Evolutionary conservation across 2,888 invertebrate species (phyloP).

Genomic region (Drosophila anomelani): DNA sequence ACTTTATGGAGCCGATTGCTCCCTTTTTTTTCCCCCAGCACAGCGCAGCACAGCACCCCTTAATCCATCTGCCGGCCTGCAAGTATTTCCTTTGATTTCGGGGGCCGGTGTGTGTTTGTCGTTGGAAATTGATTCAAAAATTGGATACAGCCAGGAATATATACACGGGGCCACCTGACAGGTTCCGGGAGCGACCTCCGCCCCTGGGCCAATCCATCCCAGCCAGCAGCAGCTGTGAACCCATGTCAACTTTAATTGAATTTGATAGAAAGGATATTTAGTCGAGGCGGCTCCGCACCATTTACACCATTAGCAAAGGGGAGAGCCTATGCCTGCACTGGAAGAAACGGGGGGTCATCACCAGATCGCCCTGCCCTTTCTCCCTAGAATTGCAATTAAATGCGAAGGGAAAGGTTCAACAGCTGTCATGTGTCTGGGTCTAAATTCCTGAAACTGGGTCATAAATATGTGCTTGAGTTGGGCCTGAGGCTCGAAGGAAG

Average conservation of each 20-base stretch:
- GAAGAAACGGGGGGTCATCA: background rate
- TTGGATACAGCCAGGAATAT: slow-evolving; percentile 35
- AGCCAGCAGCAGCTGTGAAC: slow-evolving; percentile 64
- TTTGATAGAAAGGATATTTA: slow-evolving; percentile 79
- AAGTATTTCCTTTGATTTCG: slow-evolving; percentile 33
- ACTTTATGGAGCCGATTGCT: slow-evolving; percentile 21
- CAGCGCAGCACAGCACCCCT: background rate
- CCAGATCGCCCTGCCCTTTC: background rate
- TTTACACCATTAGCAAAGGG: slow-evolving; percentile 59
- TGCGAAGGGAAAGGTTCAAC: background rate
- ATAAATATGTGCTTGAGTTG: background rate
- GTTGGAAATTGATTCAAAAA: slow-evolving; percentile 64
- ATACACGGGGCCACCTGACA: slow-evolving; percentile 1
- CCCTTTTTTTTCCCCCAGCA: background rate
- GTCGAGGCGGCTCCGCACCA: slow-evolving; percentile 64
- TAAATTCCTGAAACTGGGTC: slow-evolving; percentile 1
- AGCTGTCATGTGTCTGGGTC: background rate
- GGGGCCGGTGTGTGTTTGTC: slow-evolving; percentile 58
- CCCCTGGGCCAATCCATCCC: slow-evolving; percentile 9
- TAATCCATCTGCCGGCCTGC: slow-evolving; percentile 12
- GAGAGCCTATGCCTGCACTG: background rate
- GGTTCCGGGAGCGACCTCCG: slow-evolving; percentile 10
- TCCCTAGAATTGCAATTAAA: slow-evolving; percentile 25
- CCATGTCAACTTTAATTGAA: slow-evolving; percentile 79
- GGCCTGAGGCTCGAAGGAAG: no score